phyloP scores from a whole-genome alignment of 2,113 vertebrate species.

The Maylandia zebra region DNA sequence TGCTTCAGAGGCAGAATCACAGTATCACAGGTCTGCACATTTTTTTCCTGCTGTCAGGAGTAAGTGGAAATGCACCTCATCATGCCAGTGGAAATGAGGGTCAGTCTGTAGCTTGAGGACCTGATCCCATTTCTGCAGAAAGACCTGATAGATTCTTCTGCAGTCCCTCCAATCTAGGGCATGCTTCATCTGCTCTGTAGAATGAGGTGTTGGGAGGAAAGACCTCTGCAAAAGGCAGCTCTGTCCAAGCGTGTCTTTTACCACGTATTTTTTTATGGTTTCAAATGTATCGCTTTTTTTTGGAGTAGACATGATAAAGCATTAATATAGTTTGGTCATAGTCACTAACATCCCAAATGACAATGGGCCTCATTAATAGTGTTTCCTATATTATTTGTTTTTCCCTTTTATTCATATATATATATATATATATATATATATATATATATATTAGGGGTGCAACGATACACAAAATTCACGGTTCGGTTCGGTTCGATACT shows the following conservation, averaged over 20 bases:
- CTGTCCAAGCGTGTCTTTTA: not conserved
- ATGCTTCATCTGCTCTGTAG: not conserved
- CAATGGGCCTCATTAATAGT: not conserved
- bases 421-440: no score
- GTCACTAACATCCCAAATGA: not conserved
- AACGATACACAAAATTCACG: no score
- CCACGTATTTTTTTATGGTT: no score
- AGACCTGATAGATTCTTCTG: not conserved
- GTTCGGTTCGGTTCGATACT: no score
- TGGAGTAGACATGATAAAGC: not conserved
- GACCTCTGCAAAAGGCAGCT: not conserved
- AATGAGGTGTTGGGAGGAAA: not conserved
- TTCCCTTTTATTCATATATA: no score
- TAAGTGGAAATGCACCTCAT: not conserved
- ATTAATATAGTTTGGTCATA: not conserved
- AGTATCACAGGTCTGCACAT: not conserved
- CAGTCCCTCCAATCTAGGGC: not conserved
- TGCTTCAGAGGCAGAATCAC: not conserved
- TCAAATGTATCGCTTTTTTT: not conserved
- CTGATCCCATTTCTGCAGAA: not conserved
- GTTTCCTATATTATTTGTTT: not conserved
- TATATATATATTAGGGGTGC: no score
- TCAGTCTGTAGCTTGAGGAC: not conserved
- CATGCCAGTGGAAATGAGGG: not conserved
- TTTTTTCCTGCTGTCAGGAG: not conserved